phyloP scores from a whole-genome alignment of 2,888 invertebrate genomes.

The Nephrotoma guestfalica region DNA sequence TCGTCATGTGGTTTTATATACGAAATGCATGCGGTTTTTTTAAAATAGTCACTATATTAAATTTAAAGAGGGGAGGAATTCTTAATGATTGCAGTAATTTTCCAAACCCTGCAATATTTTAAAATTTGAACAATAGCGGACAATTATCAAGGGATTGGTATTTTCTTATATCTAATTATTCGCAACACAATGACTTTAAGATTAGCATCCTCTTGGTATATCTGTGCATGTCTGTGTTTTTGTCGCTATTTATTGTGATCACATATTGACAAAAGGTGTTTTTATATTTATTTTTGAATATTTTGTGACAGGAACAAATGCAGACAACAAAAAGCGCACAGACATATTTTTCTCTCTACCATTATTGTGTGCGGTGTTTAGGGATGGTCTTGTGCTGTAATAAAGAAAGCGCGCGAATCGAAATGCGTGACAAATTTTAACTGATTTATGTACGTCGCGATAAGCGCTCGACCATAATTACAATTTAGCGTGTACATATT shows the following conservation, averaged over 20 bases:
- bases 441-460: not conserved
- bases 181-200: not conserved
- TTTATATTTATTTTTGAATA: not conserved
- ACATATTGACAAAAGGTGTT: not conserved
- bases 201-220: not conserved
- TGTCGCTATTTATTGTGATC: not conserved
- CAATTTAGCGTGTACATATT: not conserved
- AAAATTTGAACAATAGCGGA: not conserved
- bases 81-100: not conserved
- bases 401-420: not conserved
- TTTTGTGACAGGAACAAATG: not conserved
- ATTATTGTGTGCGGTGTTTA: not conserved
- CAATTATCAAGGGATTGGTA: not conserved
- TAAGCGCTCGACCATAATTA: not conserved
- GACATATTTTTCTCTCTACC: not conserved
- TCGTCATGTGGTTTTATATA: not conserved
- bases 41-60: not conserved
- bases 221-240: not conserved
- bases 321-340: not conserved
- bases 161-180: not conserved
- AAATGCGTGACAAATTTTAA: not conserved
- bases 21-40: not conserved
- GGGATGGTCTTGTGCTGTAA: not conserved
- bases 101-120: not conserved
- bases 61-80: not conserved